Conservation (phyloP, 1,140 invertebrate species). For the Drosophila bipectinata region DNA sequence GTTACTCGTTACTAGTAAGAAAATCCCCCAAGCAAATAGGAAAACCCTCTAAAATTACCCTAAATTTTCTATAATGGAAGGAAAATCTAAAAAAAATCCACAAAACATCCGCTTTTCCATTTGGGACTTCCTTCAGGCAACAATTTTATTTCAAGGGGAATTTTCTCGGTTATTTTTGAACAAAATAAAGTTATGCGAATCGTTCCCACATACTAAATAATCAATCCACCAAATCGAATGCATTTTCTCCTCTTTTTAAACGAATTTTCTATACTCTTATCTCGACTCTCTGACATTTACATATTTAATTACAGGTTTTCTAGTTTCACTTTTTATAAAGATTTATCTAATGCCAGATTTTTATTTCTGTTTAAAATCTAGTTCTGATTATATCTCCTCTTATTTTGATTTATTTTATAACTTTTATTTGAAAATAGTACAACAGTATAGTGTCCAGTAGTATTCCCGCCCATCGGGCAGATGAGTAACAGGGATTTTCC, state of each 20-base stretch:
- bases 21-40: background rate
- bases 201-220: constrained; percentile 20
- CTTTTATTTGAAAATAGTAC: background rate
- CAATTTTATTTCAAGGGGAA: constrained; percentile 1
- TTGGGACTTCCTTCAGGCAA: constrained; percentile 7
- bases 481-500: constrained; percentile 74
- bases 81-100: background rate
- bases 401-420: background rate
- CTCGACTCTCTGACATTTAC: background rate
- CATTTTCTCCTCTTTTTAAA: background rate
- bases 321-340: background rate
- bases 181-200: background rate
- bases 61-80: background rate
- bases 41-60: background rate
- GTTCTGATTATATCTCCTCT: constrained; percentile 2
- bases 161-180: constrained; percentile 9
- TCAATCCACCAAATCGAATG: background rate
- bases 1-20: background rate
- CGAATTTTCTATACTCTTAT: constrained; percentile 4
- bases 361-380: background rate
- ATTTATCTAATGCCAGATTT: background rate
- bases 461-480: constrained; percentile 14
- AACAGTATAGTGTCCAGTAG: background rate
- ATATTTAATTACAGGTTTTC: background rate
- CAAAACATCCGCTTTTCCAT: constrained; percentile 6